Evolutionary conservation across 2,888 invertebrate genomes (phyloP).

Genomic region (Thereva nobilitata): DNA sequence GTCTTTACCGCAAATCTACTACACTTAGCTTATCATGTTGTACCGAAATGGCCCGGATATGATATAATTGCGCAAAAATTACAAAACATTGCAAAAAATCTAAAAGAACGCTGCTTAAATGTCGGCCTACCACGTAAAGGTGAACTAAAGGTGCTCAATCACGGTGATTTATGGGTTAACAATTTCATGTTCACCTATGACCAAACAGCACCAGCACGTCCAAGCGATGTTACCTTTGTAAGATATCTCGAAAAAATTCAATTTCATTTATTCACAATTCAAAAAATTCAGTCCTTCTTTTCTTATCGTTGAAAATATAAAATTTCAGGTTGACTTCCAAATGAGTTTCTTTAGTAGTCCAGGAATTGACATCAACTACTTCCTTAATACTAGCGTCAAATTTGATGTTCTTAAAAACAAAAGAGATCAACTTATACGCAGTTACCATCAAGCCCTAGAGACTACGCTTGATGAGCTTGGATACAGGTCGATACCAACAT

Average conservation of each 20-base stretch:
- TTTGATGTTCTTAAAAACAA: conserved; percentile 49
- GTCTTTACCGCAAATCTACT: conserved; percentile 22
- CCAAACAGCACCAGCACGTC: conserved; percentile 45
- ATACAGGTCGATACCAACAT: conserved; percentile 46
- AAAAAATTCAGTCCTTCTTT: neutral
- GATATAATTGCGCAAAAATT: conserved; percentile 57
- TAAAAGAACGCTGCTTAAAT: conserved; percentile 45
- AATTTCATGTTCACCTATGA: conserved; percentile 61
- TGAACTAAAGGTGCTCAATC: conserved; percentile 59
- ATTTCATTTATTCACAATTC: neutral
- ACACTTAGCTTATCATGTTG: conserved; percentile 50
- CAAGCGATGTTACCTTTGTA: conserved; percentile 57
- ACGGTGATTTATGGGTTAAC: conserved; percentile 62
- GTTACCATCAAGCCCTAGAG: conserved; percentile 48
- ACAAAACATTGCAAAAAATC: conserved; percentile 51
- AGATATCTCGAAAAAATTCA: conserved; percentile 44
- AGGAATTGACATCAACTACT: conserved; percentile 57
- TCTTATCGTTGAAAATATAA: neutral
- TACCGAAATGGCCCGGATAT: conserved; percentile 58
- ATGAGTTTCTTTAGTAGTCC: conserved; percentile 54
- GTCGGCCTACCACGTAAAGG: conserved; percentile 11
- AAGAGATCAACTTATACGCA: conserved; percentile 48
- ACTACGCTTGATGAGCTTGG: conserved; percentile 47
- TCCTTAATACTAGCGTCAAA: conserved; percentile 54
- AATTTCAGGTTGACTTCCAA: conserved; percentile 55